phyloP scores from a whole-genome alignment of 2,888 invertebrate genomes.

The Liposcelis brunnea region DNA sequence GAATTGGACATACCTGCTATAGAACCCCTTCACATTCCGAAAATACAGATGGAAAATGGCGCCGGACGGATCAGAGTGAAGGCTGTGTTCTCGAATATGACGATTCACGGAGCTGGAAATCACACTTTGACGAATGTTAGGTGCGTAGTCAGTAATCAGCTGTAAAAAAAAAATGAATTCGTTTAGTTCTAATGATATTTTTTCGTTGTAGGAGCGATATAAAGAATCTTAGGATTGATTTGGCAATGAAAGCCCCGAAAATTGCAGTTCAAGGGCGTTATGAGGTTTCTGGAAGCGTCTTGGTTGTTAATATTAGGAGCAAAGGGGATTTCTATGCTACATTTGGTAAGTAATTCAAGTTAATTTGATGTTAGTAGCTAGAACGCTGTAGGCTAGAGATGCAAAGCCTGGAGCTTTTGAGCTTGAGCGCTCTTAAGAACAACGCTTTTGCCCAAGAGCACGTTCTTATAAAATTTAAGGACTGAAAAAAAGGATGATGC shows the following conservation, averaged over 20 bases:
- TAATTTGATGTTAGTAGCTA: not conserved
- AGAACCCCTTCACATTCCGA: slow-evolving; percentile 52
- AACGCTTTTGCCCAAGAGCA: too few species aligned
- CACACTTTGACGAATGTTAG: slow-evolving; percentile 51
- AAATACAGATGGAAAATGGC: slow-evolving; percentile 59
- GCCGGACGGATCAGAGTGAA: slow-evolving; percentile 57
- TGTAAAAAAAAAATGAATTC: slow-evolving; percentile 5
- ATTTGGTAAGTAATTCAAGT: slow-evolving; percentile 43
- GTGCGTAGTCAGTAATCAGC: slow-evolving; percentile 25
- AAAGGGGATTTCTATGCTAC: slow-evolving; percentile 67
- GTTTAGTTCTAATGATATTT: slow-evolving; percentile 9
- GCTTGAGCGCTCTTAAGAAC: too few species aligned
- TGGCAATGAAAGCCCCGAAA: slow-evolving; percentile 35
- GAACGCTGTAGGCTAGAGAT: too few species aligned
- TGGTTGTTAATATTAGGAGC: slow-evolving; percentile 60
- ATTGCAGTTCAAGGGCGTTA: slow-evolving; percentile 59
- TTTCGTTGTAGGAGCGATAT: slow-evolving; percentile 19
- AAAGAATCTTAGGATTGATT: slow-evolving; percentile 18
- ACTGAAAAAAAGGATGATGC: too few species aligned
- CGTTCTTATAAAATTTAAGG: too few species aligned
- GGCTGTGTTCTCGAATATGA: slow-evolving; percentile 56
- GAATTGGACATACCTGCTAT: slow-evolving; percentile 57
- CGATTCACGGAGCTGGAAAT: slow-evolving; percentile 57
- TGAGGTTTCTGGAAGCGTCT: slow-evolving; percentile 58
- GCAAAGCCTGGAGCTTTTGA: too few species aligned